Base-by-base conservation (phyloP, 2,113 vertebrate genomes). In the Psittacara wagleri region DNA sequence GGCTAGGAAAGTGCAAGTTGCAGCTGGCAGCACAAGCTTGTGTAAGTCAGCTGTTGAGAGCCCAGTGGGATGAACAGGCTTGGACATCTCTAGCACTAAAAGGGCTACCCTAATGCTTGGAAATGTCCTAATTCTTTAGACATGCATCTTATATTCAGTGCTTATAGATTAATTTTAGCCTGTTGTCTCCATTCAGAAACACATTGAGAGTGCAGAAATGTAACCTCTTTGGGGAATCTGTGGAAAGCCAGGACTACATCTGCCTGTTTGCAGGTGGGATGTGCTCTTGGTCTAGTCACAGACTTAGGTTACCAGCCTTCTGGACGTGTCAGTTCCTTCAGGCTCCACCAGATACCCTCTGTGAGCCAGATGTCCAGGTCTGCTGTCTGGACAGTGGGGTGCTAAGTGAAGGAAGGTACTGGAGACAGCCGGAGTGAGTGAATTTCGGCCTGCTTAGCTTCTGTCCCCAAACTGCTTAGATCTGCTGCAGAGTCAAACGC, bases 41-140 rank as follows among this genome's bases (percentile, higher is more conserved):
- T 25, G 5, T 49, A 17, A 33, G 5, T 44, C 41, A 68, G 49
- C 33, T 83, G 35, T 11, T 83, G 54, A 59, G 84, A 90, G 28
- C 15, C 43, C 54, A 8, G 12, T 49, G 39, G 39, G 9, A 15
- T 72, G 64, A 55, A 24, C 14, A n/a, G 44, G 29, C 27, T 84
- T 0, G 0, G 25, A 23, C 23, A 16, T 54, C 23, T 27, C 25
- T 77, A 74, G 29, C 27, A 13, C 43, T 86, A 18, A 22, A 73
- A 80, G 51, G 10, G 11, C 83, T 83, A 22, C 37, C 28, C 12
- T 43, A 17, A 52, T 1, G 3, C 10, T 69, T 54, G 70, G 46
- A 39, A 54, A 44, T 49, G 24, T 77, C 49, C 31, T 85, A 6
- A 1, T 77, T 79, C 44, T 92, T 79, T 64, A 69, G 78, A 24